These are phyloP conservation scores for Mesocricetus auratus DNA, from an alignment of 2,113 vertebrate species.

Conservation along the genomic window DNA sequence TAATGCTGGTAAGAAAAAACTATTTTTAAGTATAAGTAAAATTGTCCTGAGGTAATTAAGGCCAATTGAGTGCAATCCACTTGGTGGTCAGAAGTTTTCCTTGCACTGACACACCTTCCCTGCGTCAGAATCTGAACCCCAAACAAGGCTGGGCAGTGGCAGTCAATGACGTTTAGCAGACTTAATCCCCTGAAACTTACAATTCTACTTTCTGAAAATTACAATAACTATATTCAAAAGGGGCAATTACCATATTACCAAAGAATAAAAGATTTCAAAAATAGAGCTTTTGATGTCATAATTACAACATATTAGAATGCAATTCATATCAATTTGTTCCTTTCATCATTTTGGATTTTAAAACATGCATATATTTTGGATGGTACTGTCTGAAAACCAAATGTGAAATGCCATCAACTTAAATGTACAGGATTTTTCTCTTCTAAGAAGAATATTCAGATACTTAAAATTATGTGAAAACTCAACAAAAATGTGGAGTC, in stretches of 20 bases:
- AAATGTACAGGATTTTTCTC: constrained; percentile 71
- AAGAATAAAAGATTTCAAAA: constrained; percentile 86
- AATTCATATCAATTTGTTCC: constrained; percentile 82
- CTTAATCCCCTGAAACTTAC: constrained; percentile 89
- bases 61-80: no score
- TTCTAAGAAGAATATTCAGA: constrained; percentile 59
- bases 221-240: constrained; percentile 85
- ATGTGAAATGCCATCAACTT: constrained; percentile 78
- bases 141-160: no score
- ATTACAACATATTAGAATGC: constrained; percentile 86
- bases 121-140: no score
- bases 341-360: constrained; percentile 79
- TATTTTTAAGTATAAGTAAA: no score
- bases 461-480: constrained; percentile 74
- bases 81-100: no score
- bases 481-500: constrained; percentile 64
- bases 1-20: no score
- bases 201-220: constrained; percentile 75
- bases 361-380: constrained; percentile 51
- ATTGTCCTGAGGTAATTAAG: no score
- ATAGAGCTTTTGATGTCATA: constrained; percentile 86
- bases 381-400: constrained; percentile 76
- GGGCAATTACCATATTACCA: constrained; percentile 88
- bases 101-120: no score
- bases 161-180: constrained; percentile 82